Percentiles rank a stretch among this genome's conserved stretches.
phyloP scores from a whole-genome alignment of 2,888 invertebrate species.

The Lacanobia wlatinum region DNA sequence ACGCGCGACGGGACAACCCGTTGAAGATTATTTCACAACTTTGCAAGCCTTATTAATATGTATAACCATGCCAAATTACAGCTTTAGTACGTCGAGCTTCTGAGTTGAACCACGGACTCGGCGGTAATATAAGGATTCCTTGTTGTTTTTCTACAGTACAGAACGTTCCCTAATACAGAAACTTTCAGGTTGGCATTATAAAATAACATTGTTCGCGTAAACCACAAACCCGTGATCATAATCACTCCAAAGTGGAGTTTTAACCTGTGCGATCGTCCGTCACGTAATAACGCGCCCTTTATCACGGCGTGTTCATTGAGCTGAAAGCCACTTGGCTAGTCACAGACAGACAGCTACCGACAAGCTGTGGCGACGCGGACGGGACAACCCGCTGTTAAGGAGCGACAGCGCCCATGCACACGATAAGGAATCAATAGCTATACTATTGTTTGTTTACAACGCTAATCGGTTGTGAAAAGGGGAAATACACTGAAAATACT shows the following conservation, averaged over 20 bases:
- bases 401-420: slow-evolving; percentile 30
- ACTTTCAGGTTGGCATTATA: background rate
- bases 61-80: background rate
- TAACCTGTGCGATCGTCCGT: slow-evolving; percentile 39
- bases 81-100: background rate
- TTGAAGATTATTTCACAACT: background rate
- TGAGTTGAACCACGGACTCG: background rate
- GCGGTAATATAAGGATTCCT: background rate
- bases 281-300: slow-evolving; percentile 38
- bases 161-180: background rate
- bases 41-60: background rate
- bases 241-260: slow-evolving; percentile 4
- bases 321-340: slow-evolving; percentile 63
- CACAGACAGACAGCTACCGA: slow-evolving; percentile 57
- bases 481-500: background rate
- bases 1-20: background rate
- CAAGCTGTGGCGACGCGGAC: slow-evolving; percentile 47
- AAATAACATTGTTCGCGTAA: no score
- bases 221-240: slow-evolving; percentile 13
- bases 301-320: slow-evolving; percentile 66
- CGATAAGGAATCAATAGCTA: slow-evolving; percentile 38
- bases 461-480: slow-evolving; percentile 12
- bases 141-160: background rate
- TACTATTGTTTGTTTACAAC: slow-evolving; percentile 20
- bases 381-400: slow-evolving; percentile 35